phyloP scores from a whole-genome alignment of 1,140 invertebrate genomes.

The Drosophila ananassae region DNA sequence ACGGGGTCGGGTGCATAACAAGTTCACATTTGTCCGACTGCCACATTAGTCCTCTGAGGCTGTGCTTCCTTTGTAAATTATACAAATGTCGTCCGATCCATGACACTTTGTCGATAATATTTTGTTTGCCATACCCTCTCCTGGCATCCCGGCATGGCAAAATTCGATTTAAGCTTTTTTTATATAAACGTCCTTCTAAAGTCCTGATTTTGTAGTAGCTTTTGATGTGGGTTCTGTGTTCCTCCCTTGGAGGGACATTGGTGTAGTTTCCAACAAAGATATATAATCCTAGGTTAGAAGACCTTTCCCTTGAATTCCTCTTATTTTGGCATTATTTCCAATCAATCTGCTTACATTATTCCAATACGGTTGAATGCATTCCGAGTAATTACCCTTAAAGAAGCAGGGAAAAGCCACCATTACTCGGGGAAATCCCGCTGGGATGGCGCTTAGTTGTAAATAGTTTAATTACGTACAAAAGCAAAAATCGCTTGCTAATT shows the following conservation, averaged over 20 bases:
- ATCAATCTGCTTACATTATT: slow-evolving; percentile 31
- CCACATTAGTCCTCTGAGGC: slow-evolving; percentile 19
- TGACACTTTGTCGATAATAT: slow-evolving; percentile 5
- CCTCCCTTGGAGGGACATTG: too few species aligned
- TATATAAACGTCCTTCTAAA: neutral
- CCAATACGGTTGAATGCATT: slow-evolving; percentile 13
- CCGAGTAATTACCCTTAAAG: slow-evolving; percentile 15
- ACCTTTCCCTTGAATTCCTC: too few species aligned
- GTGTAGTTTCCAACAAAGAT: too few species aligned
- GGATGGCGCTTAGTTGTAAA: slow-evolving; percentile 61
- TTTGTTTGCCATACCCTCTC: neutral
- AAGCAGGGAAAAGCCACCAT: slow-evolving; percentile 25
- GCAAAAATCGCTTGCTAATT: slow-evolving; percentile 70
- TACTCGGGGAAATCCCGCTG: slow-evolving; percentile 46
- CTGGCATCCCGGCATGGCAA: neutral
- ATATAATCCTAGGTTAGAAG: too few species aligned
- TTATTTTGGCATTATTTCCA: slow-evolving; percentile 2
- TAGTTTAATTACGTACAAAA: slow-evolving; percentile 68
- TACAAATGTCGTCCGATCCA: slow-evolving; percentile 24
- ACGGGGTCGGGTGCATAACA: slow-evolving; percentile 24
- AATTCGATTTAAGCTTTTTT: neutral
- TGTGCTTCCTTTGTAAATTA: slow-evolving; percentile 18
- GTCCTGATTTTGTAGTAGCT: neutral
- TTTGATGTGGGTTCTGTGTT: too few species aligned
- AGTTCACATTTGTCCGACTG: slow-evolving; percentile 52